Percentiles rank a stretch among this genome's conserved stretches.
Conservation (phyloP, 2,888 invertebrate species). For the Thysanoteuthis rhombus region DNA sequence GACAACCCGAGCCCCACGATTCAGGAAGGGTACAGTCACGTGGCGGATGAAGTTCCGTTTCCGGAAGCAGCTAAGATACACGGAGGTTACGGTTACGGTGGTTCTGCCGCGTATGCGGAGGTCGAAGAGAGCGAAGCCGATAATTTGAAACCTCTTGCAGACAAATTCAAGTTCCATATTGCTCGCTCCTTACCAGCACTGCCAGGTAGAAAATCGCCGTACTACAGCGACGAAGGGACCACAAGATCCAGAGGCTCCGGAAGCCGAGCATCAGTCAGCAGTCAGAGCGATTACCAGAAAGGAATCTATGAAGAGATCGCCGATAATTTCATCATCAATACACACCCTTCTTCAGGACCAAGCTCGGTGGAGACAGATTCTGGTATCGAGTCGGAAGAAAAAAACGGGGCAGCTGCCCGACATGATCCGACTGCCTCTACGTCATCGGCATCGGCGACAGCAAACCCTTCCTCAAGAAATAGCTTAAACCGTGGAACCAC, state of each 20-base stretch:
- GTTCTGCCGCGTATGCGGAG: not conserved
- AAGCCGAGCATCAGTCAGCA: not conserved
- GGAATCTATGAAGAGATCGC: constrained; percentile 21
- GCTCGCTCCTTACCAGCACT: constrained; percentile 16
- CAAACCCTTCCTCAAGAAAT: not conserved
- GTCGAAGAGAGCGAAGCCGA: not conserved
- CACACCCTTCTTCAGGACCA: not conserved
- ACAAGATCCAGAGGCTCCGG: not conserved
- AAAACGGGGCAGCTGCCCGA: not conserved
- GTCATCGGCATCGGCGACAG: not conserved
- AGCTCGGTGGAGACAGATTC: constrained; percentile 17
- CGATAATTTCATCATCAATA: not conserved
- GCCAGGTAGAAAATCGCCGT: not conserved
- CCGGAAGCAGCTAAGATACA: not conserved
- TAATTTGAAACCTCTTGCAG: not conserved
- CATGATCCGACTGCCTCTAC: not conserved
- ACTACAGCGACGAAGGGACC: not conserved
- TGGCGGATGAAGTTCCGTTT: not conserved
- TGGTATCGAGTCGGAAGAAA: not conserved
- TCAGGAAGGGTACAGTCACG: constrained; percentile 1
- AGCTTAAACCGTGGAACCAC: not conserved
- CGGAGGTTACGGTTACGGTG: not conserved
- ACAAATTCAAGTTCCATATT: not conserved
- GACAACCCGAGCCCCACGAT: not conserved
- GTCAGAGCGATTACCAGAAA: constrained; percentile 1